A percentile compares a stretch with the other conserved stretches of the same genome.
These are phyloP conservation scores for Panorpa germanica DNA, from an alignment of 2,888 invertebrate species.

Conservation along the genomic window DNA sequence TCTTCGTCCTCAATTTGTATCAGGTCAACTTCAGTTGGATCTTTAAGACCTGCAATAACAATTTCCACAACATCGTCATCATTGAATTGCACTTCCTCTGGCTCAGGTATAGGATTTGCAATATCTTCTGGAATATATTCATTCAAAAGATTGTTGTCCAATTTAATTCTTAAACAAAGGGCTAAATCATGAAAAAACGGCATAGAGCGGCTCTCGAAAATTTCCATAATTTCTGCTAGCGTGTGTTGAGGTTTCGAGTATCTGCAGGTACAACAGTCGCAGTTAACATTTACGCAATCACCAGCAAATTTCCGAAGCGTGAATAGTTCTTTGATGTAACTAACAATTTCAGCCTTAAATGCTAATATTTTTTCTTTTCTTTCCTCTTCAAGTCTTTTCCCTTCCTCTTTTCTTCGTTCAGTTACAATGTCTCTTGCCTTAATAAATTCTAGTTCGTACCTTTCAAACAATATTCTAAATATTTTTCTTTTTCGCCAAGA, in stretches of 20 bases:
- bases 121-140: conserved; percentile 25
- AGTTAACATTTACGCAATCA: no score
- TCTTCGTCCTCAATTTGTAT: conserved; percentile 26
- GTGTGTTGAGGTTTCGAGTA: no score
- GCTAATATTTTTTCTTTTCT: conserved; percentile 21
- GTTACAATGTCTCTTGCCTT: conserved; percentile 24
- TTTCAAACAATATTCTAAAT: conserved; percentile 2
- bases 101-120: conserved; percentile 19
- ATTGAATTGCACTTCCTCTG: no score
- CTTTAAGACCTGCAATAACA: conserved; percentile 23
- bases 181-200: conserved; percentile 21
- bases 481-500: no score
- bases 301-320: no score
- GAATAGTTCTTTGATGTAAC: conserved; percentile 8
- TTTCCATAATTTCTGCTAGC: conserved; percentile 15
- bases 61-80: conserved; percentile 29
- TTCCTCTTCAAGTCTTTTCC: conserved; percentile 24
- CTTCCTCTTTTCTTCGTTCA: conserved; percentile 19
- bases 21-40: conserved; percentile 23
- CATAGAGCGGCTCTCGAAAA: conserved; percentile 16
- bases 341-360: conserved; percentile 21
- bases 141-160: conserved; percentile 16
- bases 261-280: no score
- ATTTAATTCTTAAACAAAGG: conserved; percentile 17
- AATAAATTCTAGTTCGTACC: conserved; percentile 13